Base-by-base conservation (phyloP, 2,113 vertebrate genomes). In the Caretta caretta region DNA sequence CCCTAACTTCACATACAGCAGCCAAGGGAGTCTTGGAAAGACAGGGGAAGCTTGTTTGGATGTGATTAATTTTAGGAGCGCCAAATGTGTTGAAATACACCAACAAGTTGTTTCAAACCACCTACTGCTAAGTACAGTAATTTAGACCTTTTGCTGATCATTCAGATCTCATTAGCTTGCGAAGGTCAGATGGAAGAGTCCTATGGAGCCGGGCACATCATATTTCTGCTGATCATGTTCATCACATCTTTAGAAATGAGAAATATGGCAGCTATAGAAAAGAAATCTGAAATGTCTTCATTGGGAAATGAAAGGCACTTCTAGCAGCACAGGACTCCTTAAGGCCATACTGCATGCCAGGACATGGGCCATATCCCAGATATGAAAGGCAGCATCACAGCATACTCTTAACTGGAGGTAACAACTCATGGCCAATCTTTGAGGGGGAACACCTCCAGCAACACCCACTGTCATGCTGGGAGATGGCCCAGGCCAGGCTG, bases 81-180 rank as follows among this genome's bases (percentile, higher is more conserved):
- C 86, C 48, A 46, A 38, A 84, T 27, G 46, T 50, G 38, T 20
- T 0, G 0, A 31, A 27, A 46, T 53, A 59, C 87, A 3, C 2
- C 62, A 54, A 46, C 16, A 65, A 90, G 78, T 13, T 83, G 83
- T 88, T 92, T 84, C 48, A 65, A 27, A 10, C 50, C 38, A 11
- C 78, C 1, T 6, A 65, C 31, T 65, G 31, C 31, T n/a, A 87
- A 31, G 54, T 35, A 51, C 7, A 78, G 5, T n/a, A 81, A 75
- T 57, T 16, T 10, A 65, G 54, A 75, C 31, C 5, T 86, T 27
- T n/a, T 25, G 38, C 10, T 83, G 54, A 92, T 86, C 87, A 75
- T 62, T 89, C 89, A 35, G 2, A 84, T 86, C 93, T 86, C 22
- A 82, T 86, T 82, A 4, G 2, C 81, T 82, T 84, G 78, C 13